Evolutionary conservation across 2,888 invertebrate species (phyloP).

Genomic region (Acronicta alni): DNA sequence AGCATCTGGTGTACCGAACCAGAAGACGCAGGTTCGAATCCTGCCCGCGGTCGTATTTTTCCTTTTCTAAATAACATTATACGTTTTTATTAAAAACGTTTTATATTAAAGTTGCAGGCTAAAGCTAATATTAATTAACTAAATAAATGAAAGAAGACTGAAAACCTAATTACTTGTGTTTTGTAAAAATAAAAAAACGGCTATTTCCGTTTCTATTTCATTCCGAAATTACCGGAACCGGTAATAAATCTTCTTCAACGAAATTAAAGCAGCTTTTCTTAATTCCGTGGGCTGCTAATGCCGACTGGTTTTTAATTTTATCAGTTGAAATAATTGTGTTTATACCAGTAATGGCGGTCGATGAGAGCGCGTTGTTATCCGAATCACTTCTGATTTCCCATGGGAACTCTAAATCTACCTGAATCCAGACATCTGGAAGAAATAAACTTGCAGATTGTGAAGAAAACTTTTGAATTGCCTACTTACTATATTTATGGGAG

Average conservation of each 20-base stretch:
- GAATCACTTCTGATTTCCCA: conserved; percentile 46
- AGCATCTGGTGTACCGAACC: too few relatives aligned
- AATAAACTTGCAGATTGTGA: conserved; percentile 49
- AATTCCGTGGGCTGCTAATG: conserved; percentile 34
- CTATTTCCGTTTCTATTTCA: conserved; percentile 17
- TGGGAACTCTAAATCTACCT: conserved; percentile 42
- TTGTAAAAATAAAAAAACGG: conserved; percentile 7
- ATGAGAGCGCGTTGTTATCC: conserved; percentile 34
- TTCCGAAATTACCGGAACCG: conserved; percentile 16
- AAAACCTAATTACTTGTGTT: conserved; percentile 12
- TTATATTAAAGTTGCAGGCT: too few relatives aligned
- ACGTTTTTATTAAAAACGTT: too few relatives aligned
- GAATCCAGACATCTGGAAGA: conserved; percentile 38
- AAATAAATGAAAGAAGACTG: too few relatives aligned
- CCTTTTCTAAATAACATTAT: too few relatives aligned
- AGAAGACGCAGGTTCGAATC: too few relatives aligned
- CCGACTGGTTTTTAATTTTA: conserved; percentile 44
- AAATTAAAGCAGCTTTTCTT: conserved; percentile 35
- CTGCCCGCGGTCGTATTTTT: too few relatives aligned
- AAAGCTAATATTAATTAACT: too few relatives aligned
- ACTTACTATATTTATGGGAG: conserved; percentile 6
- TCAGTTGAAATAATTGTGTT: conserved; percentile 30
- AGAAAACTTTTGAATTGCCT: conserved; percentile 13
- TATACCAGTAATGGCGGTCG: conserved; percentile 34
- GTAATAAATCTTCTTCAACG: conserved; percentile 46